These are phyloP conservation scores for Parnassius apollo DNA, from an alignment of 2,888 invertebrate genomes.

Conservation along the genomic window DNA sequence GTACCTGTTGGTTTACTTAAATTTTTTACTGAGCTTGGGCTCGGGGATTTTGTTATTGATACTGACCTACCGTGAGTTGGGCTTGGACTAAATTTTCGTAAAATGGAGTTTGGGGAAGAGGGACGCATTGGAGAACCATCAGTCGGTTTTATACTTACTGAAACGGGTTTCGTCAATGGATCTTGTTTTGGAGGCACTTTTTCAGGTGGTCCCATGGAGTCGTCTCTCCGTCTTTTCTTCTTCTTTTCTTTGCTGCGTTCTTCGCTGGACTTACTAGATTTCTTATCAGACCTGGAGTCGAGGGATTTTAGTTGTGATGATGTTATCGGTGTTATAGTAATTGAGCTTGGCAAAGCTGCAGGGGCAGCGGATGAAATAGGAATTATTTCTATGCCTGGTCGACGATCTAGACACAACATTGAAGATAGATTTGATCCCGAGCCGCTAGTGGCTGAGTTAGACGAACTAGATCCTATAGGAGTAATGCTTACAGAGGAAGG, in stretches of 20 bases:
- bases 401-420: slow-evolving; percentile 83
- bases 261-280: slow-evolving; percentile 68
- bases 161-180: slow-evolving; percentile 85
- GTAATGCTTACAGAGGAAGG: slow-evolving; percentile 78
- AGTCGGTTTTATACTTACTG: slow-evolving; percentile 87
- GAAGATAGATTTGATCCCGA: slow-evolving; percentile 80
- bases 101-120: slow-evolving; percentile 84
- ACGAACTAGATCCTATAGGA: slow-evolving; percentile 69
- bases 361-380: slow-evolving; percentile 85
- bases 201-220: slow-evolving; percentile 91
- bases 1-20: slow-evolving; percentile 75
- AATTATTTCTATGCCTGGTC: slow-evolving; percentile 92
- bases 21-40: slow-evolving; percentile 66
- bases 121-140: slow-evolving; percentile 83
- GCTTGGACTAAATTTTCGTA: slow-evolving; percentile 87
- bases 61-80: slow-evolving; percentile 85
- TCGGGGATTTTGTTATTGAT: slow-evolving; percentile 83
- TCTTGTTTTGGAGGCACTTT: slow-evolving; percentile 89
- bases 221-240: slow-evolving; percentile 87
- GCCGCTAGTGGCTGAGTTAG: slow-evolving; percentile 84
- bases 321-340: slow-evolving; percentile 92
- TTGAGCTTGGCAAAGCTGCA: slow-evolving; percentile 87
- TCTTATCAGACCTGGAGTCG: slow-evolving; percentile 74
- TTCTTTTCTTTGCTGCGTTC: slow-evolving; percentile 84
- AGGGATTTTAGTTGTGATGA: slow-evolving; percentile 76